Evolutionary conservation across 2,113 vertebrate species (phyloP), one percentile per base, ranked within the genome.

Genomic region (Clarias macrocephalus): DNA sequence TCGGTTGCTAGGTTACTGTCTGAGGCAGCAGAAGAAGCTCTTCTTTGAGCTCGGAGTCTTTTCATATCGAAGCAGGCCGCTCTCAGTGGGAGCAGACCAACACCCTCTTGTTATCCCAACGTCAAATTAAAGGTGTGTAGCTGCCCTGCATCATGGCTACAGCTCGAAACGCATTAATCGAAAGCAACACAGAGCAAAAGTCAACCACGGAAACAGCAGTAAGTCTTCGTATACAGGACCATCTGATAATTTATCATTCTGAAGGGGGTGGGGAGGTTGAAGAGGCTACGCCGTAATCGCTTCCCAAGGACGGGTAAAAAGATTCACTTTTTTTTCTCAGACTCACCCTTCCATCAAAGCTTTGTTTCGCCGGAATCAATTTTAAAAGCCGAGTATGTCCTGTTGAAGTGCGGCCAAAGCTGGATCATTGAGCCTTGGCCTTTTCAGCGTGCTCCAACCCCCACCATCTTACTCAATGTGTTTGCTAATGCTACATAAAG

Each of bases 1-100:
- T 76, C 23, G 48, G 92, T 93, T 93, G 91, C 92, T 91, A 92
- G 88, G 92, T 86, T 89, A 94, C 92, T 66, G 90, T 87, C 90
- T 91, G 63, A 33, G 84, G 90, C 90, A 88, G 89, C 88, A 91
- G 85, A 91, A 91, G 91, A 92, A 92, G 90, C 87, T 28, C 73
- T 88, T 92, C 90, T 91, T 91, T 93, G 91, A 92, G 88, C 86
- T 83, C 18, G 56, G 87, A 80, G 84, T 80, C 66, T 87, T 87
- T 87, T 87, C 60, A 85, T 83, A 84, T 81, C 28, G 30, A 75
- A 59, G 52, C 79, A 33, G 42, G 37, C 59, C 33, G n/a, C 70
- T 76, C 86, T 82, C 59, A 83, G 80, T 59, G 16, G 70, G 80
- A 75, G 62, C 72, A 83, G 48, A 75, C 73, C 60, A n/a, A 68